phyloP scores from a whole-genome alignment of 2,888 invertebrate genomes.

The Thera britannica region DNA sequence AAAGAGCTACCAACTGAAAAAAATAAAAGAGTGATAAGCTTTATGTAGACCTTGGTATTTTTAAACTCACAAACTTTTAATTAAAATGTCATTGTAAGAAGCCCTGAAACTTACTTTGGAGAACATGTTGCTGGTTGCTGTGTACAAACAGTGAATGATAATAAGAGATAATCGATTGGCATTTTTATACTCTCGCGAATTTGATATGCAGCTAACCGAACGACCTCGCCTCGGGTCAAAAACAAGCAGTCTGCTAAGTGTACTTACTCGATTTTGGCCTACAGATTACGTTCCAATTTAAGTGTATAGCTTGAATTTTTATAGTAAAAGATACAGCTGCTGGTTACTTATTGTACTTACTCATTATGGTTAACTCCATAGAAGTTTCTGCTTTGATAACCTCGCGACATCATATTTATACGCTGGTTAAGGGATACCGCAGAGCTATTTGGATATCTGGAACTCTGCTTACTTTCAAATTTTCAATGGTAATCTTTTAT shows the following conservation, averaged over 20 bases:
- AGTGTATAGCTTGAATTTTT: constrained; percentile 5
- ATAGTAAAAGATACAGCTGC: neutral
- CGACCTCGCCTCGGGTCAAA: constrained; percentile 58
- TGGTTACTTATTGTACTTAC: no score
- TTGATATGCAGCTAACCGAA: constrained; percentile 42
- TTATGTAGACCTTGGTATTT: neutral
- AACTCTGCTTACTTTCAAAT: no score
- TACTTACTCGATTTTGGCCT: constrained; percentile 25
- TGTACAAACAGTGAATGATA: constrained; percentile 52
- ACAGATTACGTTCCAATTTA: constrained; percentile 34
- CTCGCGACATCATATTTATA: no score
- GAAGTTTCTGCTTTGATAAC: no score
- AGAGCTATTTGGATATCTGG: no score
- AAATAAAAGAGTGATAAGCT: neutral
- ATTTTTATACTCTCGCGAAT: constrained; percentile 52
- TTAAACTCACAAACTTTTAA: neutral
- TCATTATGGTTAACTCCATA: no score
- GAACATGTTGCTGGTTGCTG: constrained; percentile 62
- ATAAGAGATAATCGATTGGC: constrained; percentile 31
- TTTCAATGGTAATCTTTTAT: no score
- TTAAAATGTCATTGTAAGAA: neutral
- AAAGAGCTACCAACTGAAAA: constrained; percentile 57
- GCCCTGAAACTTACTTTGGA: constrained; percentile 58
- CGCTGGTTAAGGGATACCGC: no score
- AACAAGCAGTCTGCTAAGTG: constrained; percentile 31